phyloP scores from a whole-genome alignment of 2,888 invertebrate species.

The Drosophila dives region DNA sequence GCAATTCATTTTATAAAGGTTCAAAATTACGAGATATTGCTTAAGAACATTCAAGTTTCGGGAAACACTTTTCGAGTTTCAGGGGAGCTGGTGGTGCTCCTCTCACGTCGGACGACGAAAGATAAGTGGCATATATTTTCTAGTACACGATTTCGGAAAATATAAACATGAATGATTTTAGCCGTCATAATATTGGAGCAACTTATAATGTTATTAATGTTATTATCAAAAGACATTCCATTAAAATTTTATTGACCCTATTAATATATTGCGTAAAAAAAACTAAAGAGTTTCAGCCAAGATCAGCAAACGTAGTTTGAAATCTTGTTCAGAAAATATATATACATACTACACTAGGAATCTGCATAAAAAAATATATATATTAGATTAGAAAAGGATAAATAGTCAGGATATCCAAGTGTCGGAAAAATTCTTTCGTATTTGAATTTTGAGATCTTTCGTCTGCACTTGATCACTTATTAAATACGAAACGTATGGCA shows the following conservation, averaged over 20 bases:
- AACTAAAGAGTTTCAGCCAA: background rate
- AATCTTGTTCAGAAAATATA: background rate
- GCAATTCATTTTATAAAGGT: background rate
- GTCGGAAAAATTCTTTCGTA: constrained; percentile 52
- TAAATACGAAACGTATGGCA: constrained; percentile 18
- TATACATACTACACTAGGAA: background rate
- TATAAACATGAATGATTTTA: background rate
- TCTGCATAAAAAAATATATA: constrained; percentile 11
- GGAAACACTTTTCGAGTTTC: too few relatives aligned
- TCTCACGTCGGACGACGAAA: background rate
- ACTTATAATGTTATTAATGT: background rate
- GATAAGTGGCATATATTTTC: constrained; percentile 10
- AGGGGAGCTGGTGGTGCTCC: background rate
- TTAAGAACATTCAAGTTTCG: constrained; percentile 22
- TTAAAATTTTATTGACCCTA: background rate
- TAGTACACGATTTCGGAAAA: constrained; percentile 6
- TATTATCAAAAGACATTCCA: background rate
- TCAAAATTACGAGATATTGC: constrained; percentile 1
- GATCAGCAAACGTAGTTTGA: constrained; percentile 20
- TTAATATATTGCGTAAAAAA: background rate
- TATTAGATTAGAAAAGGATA: background rate
- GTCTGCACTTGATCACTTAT: background rate
- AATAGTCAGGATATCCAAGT: constrained; percentile 28
- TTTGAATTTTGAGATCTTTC: constrained; percentile 7
- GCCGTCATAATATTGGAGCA: background rate